Conservation (phyloP, 2,797 vertebrate species). For the Diglossa cyanea region DNA sequence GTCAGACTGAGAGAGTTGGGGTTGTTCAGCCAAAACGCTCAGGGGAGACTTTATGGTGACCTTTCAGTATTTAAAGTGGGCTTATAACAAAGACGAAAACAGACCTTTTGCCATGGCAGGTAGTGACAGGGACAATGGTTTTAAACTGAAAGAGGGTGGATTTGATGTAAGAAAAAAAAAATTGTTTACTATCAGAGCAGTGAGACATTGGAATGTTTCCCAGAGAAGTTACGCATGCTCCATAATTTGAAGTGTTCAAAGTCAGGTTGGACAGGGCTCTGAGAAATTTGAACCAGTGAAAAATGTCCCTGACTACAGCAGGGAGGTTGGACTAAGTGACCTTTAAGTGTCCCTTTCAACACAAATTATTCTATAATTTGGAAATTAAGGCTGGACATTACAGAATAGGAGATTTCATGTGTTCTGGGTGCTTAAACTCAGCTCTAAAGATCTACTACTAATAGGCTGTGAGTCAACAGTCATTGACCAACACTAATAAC, state of each 20-base stretch:
- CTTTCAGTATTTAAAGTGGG: not conserved
- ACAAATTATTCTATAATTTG: not conserved
- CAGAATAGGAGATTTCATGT: not conserved
- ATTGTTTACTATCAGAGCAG: accelerated
- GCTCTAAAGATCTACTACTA: not conserved
- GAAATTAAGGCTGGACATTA: not conserved
- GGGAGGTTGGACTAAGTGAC: not conserved
- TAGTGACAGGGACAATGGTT: not conserved
- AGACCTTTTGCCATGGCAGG: not conserved
- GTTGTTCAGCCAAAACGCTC: not conserved
- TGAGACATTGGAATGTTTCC: not conserved
- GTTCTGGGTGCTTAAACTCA: accelerated
- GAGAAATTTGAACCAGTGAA: not conserved
- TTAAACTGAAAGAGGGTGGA: not conserved
- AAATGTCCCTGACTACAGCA: not conserved
- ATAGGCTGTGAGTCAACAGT: not conserved
- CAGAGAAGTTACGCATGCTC: accelerated
- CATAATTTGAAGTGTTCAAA: not conserved
- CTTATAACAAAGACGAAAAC: not conserved
- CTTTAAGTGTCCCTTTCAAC: not conserved
- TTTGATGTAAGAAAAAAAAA: not conserved
- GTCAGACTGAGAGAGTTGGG: not conserved
- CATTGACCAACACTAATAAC: not conserved
- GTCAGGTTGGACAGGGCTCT: not conserved
- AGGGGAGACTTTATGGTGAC: not conserved